A percentile compares a stretch with the other conserved stretches of the same genome.
Conservation (phyloP, 2,888 invertebrate species). For the Harmothoe impar region DNA sequence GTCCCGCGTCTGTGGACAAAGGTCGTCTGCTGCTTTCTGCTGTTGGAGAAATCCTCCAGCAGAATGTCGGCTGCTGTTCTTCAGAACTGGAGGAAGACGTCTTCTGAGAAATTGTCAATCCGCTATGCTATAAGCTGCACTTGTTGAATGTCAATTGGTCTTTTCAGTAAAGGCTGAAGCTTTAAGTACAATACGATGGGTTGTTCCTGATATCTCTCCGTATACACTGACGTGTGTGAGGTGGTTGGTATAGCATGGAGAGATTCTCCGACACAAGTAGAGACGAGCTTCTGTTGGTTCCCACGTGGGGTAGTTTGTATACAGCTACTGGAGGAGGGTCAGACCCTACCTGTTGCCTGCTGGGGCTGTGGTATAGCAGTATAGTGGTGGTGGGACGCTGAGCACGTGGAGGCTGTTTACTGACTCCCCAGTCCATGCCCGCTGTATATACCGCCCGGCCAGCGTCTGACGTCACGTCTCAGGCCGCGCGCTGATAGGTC, state of each 20-base stretch:
- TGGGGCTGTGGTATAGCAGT: neutral
- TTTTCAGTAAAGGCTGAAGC: too few species aligned
- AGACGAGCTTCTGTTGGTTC: neutral
- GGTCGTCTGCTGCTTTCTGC: neutral
- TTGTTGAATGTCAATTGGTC: too few species aligned
- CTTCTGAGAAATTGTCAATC: too few species aligned
- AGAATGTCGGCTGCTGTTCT: neutral
- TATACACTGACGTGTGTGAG: too few species aligned
- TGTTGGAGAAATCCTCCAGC: neutral
- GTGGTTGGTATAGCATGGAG: neutral
- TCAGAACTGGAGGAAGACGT: too few species aligned
- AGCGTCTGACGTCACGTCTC: neutral
- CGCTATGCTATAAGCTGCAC: too few species aligned
- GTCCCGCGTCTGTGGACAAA: neutral
- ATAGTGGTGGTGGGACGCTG: neutral
- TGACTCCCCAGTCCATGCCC: neutral
- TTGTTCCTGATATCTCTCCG: too few species aligned
- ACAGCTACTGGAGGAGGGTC: neutral
- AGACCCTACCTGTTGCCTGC: neutral
- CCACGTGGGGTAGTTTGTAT: neutral
- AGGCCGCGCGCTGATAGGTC: neutral
- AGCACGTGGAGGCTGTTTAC: slow-evolving; percentile 16
- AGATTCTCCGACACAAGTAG: neutral
- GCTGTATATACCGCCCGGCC: neutral
- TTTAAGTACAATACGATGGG: too few species aligned